Conservation (phyloP, 2,888 invertebrate genomes). For the Rugalucina vietnamica region DNA sequence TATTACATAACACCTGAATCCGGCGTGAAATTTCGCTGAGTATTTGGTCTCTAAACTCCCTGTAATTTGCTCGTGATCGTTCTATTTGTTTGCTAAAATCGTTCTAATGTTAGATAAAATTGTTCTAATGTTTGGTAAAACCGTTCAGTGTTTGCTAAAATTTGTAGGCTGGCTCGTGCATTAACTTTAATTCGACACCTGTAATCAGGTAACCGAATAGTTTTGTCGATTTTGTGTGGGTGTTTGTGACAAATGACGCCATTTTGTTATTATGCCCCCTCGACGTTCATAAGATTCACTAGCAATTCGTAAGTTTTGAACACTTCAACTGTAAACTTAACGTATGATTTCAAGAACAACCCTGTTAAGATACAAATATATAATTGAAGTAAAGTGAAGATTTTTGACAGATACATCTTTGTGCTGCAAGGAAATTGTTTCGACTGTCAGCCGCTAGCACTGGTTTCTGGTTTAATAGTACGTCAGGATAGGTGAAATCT, state of each 20-base stretch:
- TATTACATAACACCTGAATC: too few relatives aligned
- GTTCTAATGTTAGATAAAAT: background rate
- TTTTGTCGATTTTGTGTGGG: background rate
- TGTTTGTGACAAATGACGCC: background rate
- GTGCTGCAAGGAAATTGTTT: too few relatives aligned
- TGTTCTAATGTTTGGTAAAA: background rate
- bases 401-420: too few relatives aligned
- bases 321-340: too few relatives aligned
- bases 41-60: too few relatives aligned
- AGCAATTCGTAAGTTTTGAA: background rate
- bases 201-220: background rate
- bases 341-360: too few relatives aligned
- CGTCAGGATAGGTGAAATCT: background rate
- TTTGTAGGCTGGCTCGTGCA: background rate
- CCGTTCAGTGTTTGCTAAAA: background rate
- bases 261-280: background rate
- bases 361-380: too few relatives aligned
- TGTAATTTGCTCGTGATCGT: too few relatives aligned
- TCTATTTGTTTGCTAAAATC: too few relatives aligned
- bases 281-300: background rate
- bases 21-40: too few relatives aligned
- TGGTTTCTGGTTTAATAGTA: conserved; percentile 4
- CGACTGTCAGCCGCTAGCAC: too few relatives aligned
- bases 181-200: background rate
- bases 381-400: too few relatives aligned